A percentile compares a stretch with the other conserved stretches of the same genome.
Evolutionary conservation across 2,113 vertebrate species (phyloP).

Genomic region (Planiliza haematocheilus): DNA sequence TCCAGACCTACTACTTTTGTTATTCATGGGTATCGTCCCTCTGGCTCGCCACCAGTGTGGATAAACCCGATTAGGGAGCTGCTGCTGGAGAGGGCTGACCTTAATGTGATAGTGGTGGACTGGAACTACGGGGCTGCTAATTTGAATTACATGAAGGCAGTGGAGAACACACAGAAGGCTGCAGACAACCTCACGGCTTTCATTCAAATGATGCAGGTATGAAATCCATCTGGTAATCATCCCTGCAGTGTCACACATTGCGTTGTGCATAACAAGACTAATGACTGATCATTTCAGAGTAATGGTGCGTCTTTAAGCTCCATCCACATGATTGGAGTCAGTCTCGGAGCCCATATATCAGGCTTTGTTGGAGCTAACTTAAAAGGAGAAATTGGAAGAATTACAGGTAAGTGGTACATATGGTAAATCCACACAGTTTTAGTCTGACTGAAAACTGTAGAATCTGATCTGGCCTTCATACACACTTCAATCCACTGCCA

Average conservation of each 20-base stretch:
- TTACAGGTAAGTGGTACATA: slow-evolving; percentile 82
- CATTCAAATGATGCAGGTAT: slow-evolving; percentile 88
- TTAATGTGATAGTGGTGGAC: slow-evolving; percentile 91
- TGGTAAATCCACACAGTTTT: neutral
- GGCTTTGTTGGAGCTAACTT: slow-evolving; percentile 91
- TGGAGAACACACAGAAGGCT: slow-evolving; percentile 84
- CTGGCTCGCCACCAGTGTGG: slow-evolving; percentile 88
- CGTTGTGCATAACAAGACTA: neutral
- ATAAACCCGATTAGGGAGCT: slow-evolving; percentile 59
- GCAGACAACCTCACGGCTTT: slow-evolving; percentile 83
- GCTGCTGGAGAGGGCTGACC: slow-evolving; percentile 82
- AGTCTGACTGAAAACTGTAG: neutral
- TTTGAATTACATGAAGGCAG: slow-evolving; percentile 85
- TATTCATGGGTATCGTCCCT: slow-evolving; percentile 92
- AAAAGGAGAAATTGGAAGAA: slow-evolving; percentile 89
- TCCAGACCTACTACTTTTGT: slow-evolving; percentile 87
- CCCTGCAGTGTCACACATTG: too few species aligned
- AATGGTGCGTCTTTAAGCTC: slow-evolving; percentile 82
- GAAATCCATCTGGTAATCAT: neutral
- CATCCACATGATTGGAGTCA: slow-evolving; percentile 92
- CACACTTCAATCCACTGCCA: too few species aligned
- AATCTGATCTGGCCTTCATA: too few species aligned
- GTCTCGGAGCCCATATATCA: slow-evolving; percentile 95
- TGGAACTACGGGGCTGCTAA: slow-evolving; percentile 95
- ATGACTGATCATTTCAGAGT: slow-evolving; percentile 74